Evolutionary conservation across 37 sponge, comb jelly and placozoan genomes (phyloP), one percentile per base, ranked within the genome.

Genomic region (Hexactinellida sp.): DNA sequence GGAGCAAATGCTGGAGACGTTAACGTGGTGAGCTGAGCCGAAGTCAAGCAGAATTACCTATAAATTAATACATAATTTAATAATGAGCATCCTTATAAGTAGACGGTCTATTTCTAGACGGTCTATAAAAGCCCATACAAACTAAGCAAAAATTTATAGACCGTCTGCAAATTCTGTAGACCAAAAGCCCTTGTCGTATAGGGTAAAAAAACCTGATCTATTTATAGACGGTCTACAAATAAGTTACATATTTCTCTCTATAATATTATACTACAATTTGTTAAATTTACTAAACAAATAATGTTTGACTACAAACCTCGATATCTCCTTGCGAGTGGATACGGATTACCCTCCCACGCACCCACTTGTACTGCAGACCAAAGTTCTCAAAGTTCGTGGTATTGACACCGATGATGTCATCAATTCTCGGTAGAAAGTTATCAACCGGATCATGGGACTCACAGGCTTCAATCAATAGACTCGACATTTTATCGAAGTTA

Each of bases 341-440:
- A 3, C 76, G 25, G 13, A 63, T 28, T 7, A 63, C 76, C 13
- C 76, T 63, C 21, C 76, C 76, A 32, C 76, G 76, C 34, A 63
- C 76, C 76, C 76, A 63, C 34, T 63, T 63, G 34, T 63, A 63
- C 76, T 63, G 19, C 21, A 63, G 76, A 10, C 76, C 76, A 63
- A 63, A 63, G 34, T 63, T 63, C 76, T 63, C 76, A 63, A 63
- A 21, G 5, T 25, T 25, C 3, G 28, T 63, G 25, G 76, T 63
- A 63, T 63, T 63, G 19, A 63, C 76, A 3, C 76, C 76, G 25
- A 63, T 63, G 76, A 63, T n/a, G 34, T 63, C 76, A 63, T 63
- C 76, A 23, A 10, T 1, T 7, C 76, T 10, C 13, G 76, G 76
- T 10, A 25, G 5, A 10, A n/a, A 3, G 13, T 63, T 63, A 5